Conservation (phyloP, 2,797 vertebrate species). For the Psittacula derbiana region DNA sequence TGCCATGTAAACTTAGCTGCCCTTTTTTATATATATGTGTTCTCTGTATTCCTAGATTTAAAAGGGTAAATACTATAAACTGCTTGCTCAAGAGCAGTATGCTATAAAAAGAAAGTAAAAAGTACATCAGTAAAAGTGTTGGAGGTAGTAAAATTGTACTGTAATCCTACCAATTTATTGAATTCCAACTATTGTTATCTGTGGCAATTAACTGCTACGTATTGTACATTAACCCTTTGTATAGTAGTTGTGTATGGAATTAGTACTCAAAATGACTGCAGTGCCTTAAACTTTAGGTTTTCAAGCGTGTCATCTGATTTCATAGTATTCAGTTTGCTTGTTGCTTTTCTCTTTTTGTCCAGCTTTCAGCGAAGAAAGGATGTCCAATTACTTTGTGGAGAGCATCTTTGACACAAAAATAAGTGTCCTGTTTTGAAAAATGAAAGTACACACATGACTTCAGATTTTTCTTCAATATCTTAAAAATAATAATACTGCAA, state of each 20-base stretch:
- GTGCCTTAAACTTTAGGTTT: neutral
- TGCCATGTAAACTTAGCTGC: conserved; percentile 14
- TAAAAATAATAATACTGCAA: neutral
- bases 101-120: conserved; percentile 51
- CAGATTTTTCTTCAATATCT: neutral
- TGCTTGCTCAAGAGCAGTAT: conserved; percentile 40
- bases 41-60: conserved; percentile 15
- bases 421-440: neutral
- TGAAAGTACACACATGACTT: neutral
- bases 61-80: conserved; percentile 54
- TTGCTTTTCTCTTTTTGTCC: neutral
- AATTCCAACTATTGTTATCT: conserved; percentile 22
- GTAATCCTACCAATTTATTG: conserved; percentile 33
- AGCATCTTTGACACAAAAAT: neutral
- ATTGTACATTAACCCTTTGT: neutral
- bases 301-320: neutral
- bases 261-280: neutral
- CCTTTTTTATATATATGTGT: neutral
- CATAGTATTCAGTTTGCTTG: neutral
- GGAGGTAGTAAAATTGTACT: conserved; percentile 21
- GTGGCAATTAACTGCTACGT: neutral
- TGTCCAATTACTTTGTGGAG: neutral
- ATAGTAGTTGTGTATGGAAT: neutral
- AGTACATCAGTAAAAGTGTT: conserved; percentile 55
- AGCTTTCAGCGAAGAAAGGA: neutral